Percentiles rank a stretch among this genome's conserved stretches.
Conservation (phyloP, 2,113 vertebrate genomes). For the Hypocryptadius cinnamomeus region DNA sequence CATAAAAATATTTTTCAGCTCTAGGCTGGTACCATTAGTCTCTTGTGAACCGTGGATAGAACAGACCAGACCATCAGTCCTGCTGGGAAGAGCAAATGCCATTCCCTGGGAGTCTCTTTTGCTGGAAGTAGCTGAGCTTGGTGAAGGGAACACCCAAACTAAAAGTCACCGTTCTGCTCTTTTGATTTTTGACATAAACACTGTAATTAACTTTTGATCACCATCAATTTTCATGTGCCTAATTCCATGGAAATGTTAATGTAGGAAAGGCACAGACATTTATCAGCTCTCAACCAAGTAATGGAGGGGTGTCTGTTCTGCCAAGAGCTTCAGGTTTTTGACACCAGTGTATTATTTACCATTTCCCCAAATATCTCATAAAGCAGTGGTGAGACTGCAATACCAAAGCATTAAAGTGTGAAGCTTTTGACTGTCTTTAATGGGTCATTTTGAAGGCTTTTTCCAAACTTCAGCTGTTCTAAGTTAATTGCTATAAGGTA, state of each 20-base stretch:
- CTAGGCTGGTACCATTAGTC: neutral
- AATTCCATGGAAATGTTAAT: neutral
- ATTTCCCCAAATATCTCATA: neutral
- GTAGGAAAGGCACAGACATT: neutral
- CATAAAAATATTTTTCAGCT: neutral
- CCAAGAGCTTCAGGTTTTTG: neutral
- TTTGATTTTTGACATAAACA: constrained; percentile 3
- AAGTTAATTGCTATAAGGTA: neutral
- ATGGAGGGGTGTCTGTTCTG: neutral
- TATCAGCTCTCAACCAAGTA: neutral
- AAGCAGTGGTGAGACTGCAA: neutral
- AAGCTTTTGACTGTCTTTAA: neutral
- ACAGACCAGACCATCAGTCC: neutral
- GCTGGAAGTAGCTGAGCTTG: neutral
- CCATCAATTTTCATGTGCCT: neutral
- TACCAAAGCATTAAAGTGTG: neutral
- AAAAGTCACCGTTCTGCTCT: neutral
- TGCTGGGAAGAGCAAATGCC: neutral
- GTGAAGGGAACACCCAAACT: neutral
- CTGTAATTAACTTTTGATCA: constrained; percentile 11
- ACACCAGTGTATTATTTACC: neutral
- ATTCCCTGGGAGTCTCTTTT: neutral
- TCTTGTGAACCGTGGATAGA: neutral
- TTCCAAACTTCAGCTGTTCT: neutral
- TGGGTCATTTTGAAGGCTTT: neutral